A percentile compares a stretch with the other conserved stretches of the same genome.
These are phyloP conservation scores for Ormyrus thymus DNA, from an alignment of 2,888 invertebrate species.

Conservation along the genomic window DNA sequence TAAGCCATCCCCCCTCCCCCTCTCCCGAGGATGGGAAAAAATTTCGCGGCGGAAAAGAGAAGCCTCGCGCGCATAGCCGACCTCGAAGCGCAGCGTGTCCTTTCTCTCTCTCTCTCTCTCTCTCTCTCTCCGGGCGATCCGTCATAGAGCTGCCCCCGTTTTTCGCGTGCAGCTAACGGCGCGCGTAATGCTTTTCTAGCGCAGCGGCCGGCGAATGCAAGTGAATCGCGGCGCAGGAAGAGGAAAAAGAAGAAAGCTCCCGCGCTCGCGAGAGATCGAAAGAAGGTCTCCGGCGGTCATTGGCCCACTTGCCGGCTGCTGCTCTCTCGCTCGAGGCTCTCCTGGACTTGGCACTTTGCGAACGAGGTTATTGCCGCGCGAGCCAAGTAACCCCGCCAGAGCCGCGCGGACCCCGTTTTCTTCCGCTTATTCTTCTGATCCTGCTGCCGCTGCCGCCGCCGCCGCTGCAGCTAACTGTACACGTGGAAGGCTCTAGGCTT, in stretches of 20 bases:
- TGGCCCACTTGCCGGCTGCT: slow-evolving; percentile 70
- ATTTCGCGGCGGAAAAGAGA: not conserved
- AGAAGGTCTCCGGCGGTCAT: slow-evolving; percentile 75
- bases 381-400: slow-evolving; percentile 16
- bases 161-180: slow-evolving; percentile 47
- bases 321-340: not conserved
- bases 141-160: slow-evolving; percentile 55
- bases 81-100: slow-evolving; percentile 9
- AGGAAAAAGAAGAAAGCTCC: slow-evolving; percentile 55
- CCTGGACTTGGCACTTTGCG: slow-evolving; percentile 29
- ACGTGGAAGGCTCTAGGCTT: not conserved
- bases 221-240: slow-evolving; percentile 48
- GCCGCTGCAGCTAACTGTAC: slow-evolving; percentile 7
- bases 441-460: not conserved
- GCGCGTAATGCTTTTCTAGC: slow-evolving; percentile 55
- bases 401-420: slow-evolving; percentile 4
- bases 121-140: slow-evolving; percentile 37
- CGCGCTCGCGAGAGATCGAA: slow-evolving; percentile 58
- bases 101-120: slow-evolving; percentile 34
- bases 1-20: too few relatives aligned
- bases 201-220: slow-evolving; percentile 48
- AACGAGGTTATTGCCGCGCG: slow-evolving; percentile 44
- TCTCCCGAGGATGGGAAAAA: too few relatives aligned
- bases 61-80: not conserved
- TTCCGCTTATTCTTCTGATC: not conserved